Evolutionary conservation across 2,113 vertebrate genomes (phyloP), one percentile per base, ranked within the genome.

Genomic region (Neolamprologus tretocephalus): DNA sequence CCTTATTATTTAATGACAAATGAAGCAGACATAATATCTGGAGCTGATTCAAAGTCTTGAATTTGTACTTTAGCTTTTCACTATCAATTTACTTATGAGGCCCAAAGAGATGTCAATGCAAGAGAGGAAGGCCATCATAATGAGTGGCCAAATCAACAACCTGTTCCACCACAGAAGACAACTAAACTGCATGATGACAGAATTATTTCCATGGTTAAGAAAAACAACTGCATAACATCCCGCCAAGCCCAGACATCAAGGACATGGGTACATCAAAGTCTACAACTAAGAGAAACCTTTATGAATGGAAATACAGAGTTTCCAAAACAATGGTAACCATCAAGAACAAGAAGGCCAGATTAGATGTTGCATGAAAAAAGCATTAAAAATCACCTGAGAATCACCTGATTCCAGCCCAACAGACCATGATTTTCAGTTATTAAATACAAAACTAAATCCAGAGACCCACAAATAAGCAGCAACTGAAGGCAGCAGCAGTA

Each of bases 191-290:
- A 68, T 0, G 1, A 40, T 68, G 2, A 21, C 33, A 68, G 33
- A 68, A 68, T 42, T 16, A 71, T 71, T 71, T 71, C 66, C 37
- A 71, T 71, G 66, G 66, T 42, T 71, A 42, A 23, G 37, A 71
- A 71, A 16, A 71, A 40, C 63, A 37, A 0, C 35, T 71, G 37
- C 12, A 14, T 23, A 71, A 71, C 1, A 68, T 68, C 63, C n/a
- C 1, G 35, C 0, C 0, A 68, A 68, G 0, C n/a, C 8, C 16
- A 33, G 57, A 0, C 2, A 37, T 66, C 33, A 5, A 66, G 33
- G 10, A 1, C 33, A 13, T 8, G 3, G 33, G 33, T 37, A 8
- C 31, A 66, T 66, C 61, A 35, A 66, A 68, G 63, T 68, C 11
- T 68, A 5, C 33, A 68, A 68, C 0, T 68, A 8, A 8, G 19